A percentile compares a stretch with the other conserved stretches of the same genome.
phyloP scores from a whole-genome alignment of 2,113 vertebrate genomes.

The Maccullochella peelii region DNA sequence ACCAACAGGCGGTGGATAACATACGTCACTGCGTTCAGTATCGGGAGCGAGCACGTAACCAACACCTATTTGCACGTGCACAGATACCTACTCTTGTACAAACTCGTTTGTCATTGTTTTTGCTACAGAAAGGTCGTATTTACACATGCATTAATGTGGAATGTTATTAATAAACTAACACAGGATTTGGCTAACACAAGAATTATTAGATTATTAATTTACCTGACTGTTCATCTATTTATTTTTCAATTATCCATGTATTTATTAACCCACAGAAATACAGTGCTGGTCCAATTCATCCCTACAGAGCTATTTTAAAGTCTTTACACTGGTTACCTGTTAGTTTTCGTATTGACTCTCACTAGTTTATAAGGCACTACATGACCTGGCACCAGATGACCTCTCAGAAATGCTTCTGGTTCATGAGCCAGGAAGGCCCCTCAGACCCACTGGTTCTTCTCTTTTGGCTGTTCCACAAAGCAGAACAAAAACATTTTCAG shows the following conservation, averaged over 20 bases:
- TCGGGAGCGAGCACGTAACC: conserved; percentile 78
- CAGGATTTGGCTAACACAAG: fast-evolving
- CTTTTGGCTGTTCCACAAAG: no score
- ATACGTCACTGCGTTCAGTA: conserved; percentile 68
- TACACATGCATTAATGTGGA: background rate
- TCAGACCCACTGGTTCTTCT: no score
- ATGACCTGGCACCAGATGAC: no score
- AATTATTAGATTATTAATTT: background rate
- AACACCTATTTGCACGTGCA: conserved; percentile 75
- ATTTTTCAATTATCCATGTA: background rate
- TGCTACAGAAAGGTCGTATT: background rate
- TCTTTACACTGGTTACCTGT: no score
- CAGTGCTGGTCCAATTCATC: background rate
- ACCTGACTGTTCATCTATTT: background rate
- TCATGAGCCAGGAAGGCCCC: no score
- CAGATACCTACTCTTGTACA: background rate
- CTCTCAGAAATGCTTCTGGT: no score
- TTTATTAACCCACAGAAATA: background rate
- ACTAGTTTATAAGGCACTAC: no score
- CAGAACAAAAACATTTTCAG: no score
- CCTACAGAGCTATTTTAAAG: no score
- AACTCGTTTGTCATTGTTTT: background rate
- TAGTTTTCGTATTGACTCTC: no score
- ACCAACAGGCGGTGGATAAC: conserved; percentile 76
- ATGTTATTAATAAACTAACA: background rate